phyloP scores from a whole-genome alignment of 2,797 vertebrate genomes.

The Lateolabrax maculatus region DNA sequence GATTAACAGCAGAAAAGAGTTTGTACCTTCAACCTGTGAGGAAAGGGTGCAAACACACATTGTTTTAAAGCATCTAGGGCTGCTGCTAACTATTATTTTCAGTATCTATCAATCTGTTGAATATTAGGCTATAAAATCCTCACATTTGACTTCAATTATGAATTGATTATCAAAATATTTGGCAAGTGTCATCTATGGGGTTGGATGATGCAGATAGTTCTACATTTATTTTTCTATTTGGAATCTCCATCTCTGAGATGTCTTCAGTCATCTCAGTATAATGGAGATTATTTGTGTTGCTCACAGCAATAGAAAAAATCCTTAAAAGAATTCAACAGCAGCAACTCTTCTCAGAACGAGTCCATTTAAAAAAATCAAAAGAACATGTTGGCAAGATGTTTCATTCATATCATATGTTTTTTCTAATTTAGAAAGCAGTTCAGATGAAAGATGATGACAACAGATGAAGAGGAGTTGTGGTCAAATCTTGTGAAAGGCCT shows the following conservation, averaged over 20 bases:
- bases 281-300: background rate
- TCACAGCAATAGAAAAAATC: background rate
- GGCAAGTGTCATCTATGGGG: background rate
- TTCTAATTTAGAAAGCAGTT: background rate
- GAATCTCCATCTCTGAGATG: background rate
- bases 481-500: background rate
- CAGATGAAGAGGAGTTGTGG: background rate
- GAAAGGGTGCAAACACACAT: background rate
- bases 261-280: background rate
- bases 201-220: background rate
- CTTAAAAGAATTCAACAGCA: background rate
- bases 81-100: background rate
- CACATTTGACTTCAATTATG: background rate
- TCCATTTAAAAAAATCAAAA: background rate
- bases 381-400: background rate
- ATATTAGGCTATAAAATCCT: background rate
- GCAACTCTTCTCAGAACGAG: background rate
- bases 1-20: constrained; percentile 18
- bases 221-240: background rate
- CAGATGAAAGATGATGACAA: background rate
- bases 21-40: background rate
- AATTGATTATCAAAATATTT: background rate
- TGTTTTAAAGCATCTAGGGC: background rate
- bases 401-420: background rate
- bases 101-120: background rate